These are phyloP conservation scores for Hydraecia micacea DNA, from an alignment of 2,888 invertebrate genomes.

Conservation along the genomic window DNA sequence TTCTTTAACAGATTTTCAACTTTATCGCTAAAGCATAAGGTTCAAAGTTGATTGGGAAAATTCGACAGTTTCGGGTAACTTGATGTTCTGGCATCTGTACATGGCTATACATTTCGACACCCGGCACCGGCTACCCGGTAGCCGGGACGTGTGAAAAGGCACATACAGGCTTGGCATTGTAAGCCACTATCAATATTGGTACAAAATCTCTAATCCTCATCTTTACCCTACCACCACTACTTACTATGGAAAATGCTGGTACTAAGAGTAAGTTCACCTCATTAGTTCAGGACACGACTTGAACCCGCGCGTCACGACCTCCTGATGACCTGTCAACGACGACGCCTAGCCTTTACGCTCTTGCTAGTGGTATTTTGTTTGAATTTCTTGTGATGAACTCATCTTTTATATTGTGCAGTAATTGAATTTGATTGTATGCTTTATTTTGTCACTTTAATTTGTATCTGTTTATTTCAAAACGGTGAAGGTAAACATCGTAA, in stretches of 20 bases:
- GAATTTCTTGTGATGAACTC: slow-evolving; percentile 17
- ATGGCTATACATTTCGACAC: too few species aligned
- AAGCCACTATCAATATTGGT: not conserved
- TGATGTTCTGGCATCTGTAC: too few species aligned
- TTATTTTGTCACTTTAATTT: not conserved
- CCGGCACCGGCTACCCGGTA: too few species aligned
- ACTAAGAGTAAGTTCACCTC: slow-evolving; percentile 41
- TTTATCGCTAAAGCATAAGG: too few species aligned
- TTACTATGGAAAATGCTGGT: slow-evolving; percentile 2
- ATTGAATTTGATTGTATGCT: not conserved
- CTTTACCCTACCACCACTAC: not conserved
- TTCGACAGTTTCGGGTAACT: too few species aligned
- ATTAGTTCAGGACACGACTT: slow-evolving; percentile 57
- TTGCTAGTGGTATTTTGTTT: slow-evolving; percentile 28
- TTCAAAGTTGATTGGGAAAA: too few species aligned
- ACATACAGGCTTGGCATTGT: too few species aligned
- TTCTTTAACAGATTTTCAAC: too few species aligned
- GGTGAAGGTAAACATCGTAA: not conserved
- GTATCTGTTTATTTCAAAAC: not conserved
- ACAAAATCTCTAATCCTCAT: slow-evolving; percentile 4
- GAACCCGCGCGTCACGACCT: slow-evolving; percentile 44
- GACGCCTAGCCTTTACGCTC: slow-evolving; percentile 31
- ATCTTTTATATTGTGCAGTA: not conserved
- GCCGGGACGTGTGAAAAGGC: too few species aligned
- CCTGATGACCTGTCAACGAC: slow-evolving; percentile 53